These are phyloP conservation scores for Caenorhabditis imperialis DNA, from an alignment of 2,888 invertebrate species.

Conservation along the genomic window DNA sequence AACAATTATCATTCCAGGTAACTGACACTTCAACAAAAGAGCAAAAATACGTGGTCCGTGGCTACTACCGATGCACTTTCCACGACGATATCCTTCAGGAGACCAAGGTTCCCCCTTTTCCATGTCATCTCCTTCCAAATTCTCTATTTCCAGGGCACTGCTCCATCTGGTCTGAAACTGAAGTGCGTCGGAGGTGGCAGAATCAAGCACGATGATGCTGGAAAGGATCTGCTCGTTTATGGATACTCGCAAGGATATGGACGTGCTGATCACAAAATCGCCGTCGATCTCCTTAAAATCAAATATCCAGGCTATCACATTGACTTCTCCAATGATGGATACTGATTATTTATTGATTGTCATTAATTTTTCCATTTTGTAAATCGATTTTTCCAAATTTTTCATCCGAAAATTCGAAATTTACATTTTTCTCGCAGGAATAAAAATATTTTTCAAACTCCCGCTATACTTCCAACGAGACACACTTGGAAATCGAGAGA, in stretches of 20 bases:
- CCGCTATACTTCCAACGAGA: background rate
- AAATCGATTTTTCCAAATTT: too few species aligned
- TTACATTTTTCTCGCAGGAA: too few species aligned
- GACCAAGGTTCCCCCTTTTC: slow-evolving; percentile 32
- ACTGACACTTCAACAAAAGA: slow-evolving; percentile 56
- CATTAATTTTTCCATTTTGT: slow-evolving; percentile 1
- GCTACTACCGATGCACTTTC: slow-evolving; percentile 76
- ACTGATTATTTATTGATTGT: slow-evolving; percentile 79
- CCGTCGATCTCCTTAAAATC: slow-evolving; percentile 86
- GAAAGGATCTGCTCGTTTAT: slow-evolving; percentile 88
- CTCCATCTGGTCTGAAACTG: slow-evolving; percentile 51
- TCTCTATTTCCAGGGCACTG: slow-evolving; percentile 11
- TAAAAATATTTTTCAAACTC: background rate
- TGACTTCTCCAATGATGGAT: slow-evolving; percentile 89
- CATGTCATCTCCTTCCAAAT: background rate
- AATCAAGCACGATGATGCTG: slow-evolving; percentile 87
- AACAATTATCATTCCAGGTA: slow-evolving; percentile 47
- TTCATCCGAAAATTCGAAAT: background rate
- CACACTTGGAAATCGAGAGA: background rate
- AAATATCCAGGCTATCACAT: slow-evolving; percentile 86
- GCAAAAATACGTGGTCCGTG: slow-evolving; percentile 72
- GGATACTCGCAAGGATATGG: slow-evolving; percentile 92
- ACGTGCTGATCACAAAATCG: slow-evolving; percentile 88
- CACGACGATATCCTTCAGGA: slow-evolving; percentile 87
- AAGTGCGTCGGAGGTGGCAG: slow-evolving; percentile 91